These are phyloP conservation scores for Gambusia yucatana DNA, from an alignment of 2,797 vertebrate species.

Conservation along the genomic window DNA sequence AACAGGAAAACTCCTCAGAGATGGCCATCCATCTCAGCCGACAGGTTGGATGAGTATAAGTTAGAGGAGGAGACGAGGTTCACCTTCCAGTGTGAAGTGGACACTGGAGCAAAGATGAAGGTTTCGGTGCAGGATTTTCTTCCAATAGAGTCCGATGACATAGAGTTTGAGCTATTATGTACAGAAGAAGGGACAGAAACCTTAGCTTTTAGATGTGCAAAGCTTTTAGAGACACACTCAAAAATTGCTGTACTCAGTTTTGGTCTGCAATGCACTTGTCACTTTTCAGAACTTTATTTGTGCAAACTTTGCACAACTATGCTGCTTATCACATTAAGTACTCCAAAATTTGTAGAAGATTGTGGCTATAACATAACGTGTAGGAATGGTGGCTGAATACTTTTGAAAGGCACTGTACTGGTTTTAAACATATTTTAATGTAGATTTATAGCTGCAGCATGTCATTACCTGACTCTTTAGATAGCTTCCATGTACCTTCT, in stretches of 20 bases:
- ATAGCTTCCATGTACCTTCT: slow-evolving; percentile 12
- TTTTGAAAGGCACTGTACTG: neutral
- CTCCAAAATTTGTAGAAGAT: neutral
- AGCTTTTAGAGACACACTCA: neutral
- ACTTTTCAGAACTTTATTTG: neutral
- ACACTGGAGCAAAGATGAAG: neutral
- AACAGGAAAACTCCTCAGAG: neutral
- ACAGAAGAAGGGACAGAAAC: neutral
- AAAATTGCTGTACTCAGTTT: neutral
- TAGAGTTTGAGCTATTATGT: neutral
- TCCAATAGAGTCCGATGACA: too few species aligned
- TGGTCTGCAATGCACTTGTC: neutral
- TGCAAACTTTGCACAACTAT: neutral
- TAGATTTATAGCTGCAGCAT: slow-evolving; percentile 6
- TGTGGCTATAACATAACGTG: neutral
- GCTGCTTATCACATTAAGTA: neutral
- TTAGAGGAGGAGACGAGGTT: neutral
- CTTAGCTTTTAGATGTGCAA: neutral
- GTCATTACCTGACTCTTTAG: slow-evolving; percentile 17
- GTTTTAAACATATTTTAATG: neutral
- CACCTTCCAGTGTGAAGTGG: neutral
- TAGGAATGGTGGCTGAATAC: neutral
- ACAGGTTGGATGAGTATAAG: neutral
- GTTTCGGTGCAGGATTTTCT: neutral
- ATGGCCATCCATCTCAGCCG: neutral